These are phyloP conservation scores for Papilio demoleus DNA, from an alignment of 2,888 invertebrate genomes.

Conservation along the genomic window DNA sequence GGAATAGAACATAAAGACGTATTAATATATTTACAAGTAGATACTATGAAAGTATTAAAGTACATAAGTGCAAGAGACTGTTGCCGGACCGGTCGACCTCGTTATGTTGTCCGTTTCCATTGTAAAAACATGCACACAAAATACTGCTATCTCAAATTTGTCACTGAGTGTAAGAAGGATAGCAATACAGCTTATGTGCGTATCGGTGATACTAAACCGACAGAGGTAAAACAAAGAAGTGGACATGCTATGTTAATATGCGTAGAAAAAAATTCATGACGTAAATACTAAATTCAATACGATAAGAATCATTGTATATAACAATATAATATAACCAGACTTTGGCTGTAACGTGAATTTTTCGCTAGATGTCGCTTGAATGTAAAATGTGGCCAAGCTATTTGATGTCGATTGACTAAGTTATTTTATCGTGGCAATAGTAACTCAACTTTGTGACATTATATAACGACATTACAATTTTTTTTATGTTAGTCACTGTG, in stretches of 20 bases:
- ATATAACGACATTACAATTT: too few relatives aligned
- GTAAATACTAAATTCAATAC: not conserved
- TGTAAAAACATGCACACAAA: not conserved
- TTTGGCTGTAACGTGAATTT: not conserved
- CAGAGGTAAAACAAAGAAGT: constrained; percentile 19
- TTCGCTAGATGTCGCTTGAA: not conserved
- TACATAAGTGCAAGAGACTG: constrained; percentile 1
- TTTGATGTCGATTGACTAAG: too few relatives aligned
- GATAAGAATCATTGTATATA: not conserved
- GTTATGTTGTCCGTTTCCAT: not conserved
- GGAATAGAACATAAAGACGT: not conserved
- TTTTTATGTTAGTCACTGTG: too few relatives aligned
- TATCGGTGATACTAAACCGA: not conserved
- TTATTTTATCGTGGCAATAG: too few relatives aligned
- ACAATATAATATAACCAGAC: not conserved
- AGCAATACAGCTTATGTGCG: not conserved
- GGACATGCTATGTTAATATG: not conserved
- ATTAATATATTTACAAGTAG: not conserved
- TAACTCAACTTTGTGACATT: too few relatives aligned
- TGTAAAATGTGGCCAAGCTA: too few relatives aligned
- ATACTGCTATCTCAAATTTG: not conserved
- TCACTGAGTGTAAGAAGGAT: not conserved
- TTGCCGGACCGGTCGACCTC: constrained; percentile 33
- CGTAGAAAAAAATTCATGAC: not conserved
- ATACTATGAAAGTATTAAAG: not conserved